Percentiles rank a stretch among this genome's conserved stretches.
Conservation (phyloP, 2,888 invertebrate genomes). For the Panzeria rudis region DNA sequence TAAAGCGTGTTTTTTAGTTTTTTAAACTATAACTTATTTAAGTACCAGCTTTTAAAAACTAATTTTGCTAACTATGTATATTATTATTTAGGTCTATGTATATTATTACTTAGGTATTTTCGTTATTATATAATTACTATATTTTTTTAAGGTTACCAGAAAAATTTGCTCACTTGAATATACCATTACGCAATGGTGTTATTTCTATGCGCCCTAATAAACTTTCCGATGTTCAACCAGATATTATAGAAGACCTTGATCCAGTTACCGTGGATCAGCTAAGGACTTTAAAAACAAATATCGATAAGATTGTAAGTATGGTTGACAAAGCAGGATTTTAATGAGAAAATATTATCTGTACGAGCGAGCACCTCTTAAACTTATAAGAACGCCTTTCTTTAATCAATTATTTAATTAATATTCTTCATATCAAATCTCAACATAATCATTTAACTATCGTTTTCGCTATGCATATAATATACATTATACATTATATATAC, state of each 20-base stretch:
- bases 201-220: slow-evolving; percentile 82
- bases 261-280: slow-evolving; percentile 81
- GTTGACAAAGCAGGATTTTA: slow-evolving; percentile 74
- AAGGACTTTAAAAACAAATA: slow-evolving; percentile 80
- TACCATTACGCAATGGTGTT: slow-evolving; percentile 82
- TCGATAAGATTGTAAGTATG: slow-evolving; percentile 81
- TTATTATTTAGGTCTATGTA: too few relatives aligned
- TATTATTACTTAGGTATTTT: neutral
- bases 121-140: neutral
- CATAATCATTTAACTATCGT: neutral
- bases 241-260: slow-evolving; percentile 80
- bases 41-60: too few relatives aligned
- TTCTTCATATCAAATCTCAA: neutral
- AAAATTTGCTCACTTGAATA: slow-evolving; percentile 82
- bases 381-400: slow-evolving; percentile 3
- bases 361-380: slow-evolving; percentile 3
- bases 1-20: too few relatives aligned
- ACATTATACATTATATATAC: neutral
- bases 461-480: neutral
- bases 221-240: slow-evolving; percentile 77
- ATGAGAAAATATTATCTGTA: neutral
- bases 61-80: too few relatives aligned
- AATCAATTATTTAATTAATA: slow-evolving; percentile 4
- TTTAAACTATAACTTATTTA: too few relatives aligned
- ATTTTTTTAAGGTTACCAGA: slow-evolving; percentile 78